Evolutionary conservation across 2,797 vertebrate genomes (phyloP), one percentile per base, ranked within the genome.

Genomic region (Chloroceryle amazona): DNA sequence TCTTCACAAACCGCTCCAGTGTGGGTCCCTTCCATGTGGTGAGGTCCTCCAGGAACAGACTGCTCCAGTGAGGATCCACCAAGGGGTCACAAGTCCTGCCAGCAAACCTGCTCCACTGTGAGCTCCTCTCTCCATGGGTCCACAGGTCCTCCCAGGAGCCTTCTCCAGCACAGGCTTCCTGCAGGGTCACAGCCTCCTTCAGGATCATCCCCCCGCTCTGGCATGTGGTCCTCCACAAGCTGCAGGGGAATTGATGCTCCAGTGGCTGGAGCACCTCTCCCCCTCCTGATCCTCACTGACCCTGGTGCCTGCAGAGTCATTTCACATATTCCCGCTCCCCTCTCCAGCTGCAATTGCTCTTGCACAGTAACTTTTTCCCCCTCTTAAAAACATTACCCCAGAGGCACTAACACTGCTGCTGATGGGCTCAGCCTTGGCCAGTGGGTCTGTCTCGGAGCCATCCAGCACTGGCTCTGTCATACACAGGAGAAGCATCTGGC

Each of bases 391-490:
- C 26, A 26, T 18, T 23, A 15, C 10, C 22, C 18, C 31, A 60
- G 46, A 41, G 51, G 35, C 10, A 44, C 6, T 35, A 29, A 10
- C 22, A 20, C 2, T 28, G 4, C 0, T 2, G 3, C 42, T 55
- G 57, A n/a, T 20, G 51, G 58, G 20, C 33, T 65, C 8, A 7
- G 31, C 49, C 39, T 5, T 5, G 61, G 67, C 28, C 46, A 65
- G 57, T 10, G 8, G 22, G 20, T 28, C 13, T 14, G n/a, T 35
- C 21, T 23, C 5, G 5, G 28, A 72, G 65, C 11, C 4, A 1
- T 33, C 31, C 67, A 33, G 42, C 33, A 33, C 3, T 13, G 22
- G 47, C 58, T 71, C 33, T 57, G 26, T 2, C 0, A 0, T 19
- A 51, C 47, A 31, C 0, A 5, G 46, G 31, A 13, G 29, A 83